Evolutionary conservation across 1,140 invertebrate species (phyloP).

Genomic region (Brachionus rubens): DNA sequence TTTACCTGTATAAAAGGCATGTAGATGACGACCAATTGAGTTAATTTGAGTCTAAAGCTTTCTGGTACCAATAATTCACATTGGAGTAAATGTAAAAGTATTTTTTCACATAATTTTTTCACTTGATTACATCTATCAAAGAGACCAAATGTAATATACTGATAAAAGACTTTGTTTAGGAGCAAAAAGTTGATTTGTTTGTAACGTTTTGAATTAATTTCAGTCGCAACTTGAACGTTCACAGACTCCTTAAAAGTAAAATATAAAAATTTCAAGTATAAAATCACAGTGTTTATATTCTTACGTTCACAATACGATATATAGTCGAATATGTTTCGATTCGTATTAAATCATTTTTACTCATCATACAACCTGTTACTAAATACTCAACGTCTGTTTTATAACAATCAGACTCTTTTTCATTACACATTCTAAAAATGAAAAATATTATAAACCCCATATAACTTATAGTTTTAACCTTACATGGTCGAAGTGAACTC

Average conservation of each 20-base stretch:
- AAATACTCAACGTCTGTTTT: conserved; percentile 31
- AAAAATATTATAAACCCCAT: not conserved
- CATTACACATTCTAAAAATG: conserved; percentile 5
- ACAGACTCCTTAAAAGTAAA: conserved; percentile 1
- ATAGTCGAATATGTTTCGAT: conserved; percentile 19
- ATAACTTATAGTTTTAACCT: not conserved
- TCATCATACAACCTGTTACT: conserved; percentile 38
- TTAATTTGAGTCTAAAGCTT: conserved; percentile 1
- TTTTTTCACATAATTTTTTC: conserved; percentile 14
- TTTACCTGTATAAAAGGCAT: conserved; percentile 33
- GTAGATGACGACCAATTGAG: not conserved
- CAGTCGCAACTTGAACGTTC: conserved; percentile 33
- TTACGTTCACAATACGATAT: conserved; percentile 3
- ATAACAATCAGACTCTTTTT: conserved; percentile 1
- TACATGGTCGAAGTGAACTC: not conserved
- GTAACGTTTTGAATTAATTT: conserved; percentile 31
- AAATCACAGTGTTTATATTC: too few relatives aligned
- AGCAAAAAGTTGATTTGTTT: conserved; percentile 35
- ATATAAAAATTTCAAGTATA: not conserved
- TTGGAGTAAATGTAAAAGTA: conserved; percentile 36
- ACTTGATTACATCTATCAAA: conserved; percentile 13
- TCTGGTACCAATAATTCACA: conserved; percentile 17
- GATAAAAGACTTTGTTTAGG: conserved; percentile 35
- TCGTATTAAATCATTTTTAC: conserved; percentile 10
- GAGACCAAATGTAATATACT: conserved; percentile 30